Evolutionary conservation across 1,140 invertebrate genomes (phyloP).

Genomic region (Chrysoperla carnea): DNA sequence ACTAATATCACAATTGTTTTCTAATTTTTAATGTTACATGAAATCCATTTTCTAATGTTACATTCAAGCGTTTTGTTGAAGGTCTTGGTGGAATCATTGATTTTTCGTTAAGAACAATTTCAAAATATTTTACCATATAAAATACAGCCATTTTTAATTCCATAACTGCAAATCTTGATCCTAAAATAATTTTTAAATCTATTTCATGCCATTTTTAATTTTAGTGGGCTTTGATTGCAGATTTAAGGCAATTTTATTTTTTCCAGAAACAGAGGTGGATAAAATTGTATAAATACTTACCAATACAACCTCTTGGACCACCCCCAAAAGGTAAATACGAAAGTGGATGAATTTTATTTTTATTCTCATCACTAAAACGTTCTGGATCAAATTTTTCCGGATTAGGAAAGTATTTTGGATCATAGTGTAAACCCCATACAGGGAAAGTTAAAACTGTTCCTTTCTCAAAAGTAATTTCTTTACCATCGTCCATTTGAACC

Average conservation of each 20-base stretch:
- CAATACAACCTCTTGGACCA: constrained; percentile 24
- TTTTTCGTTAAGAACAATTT: constrained; percentile 4
- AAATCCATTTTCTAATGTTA: too few relatives aligned
- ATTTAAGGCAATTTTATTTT: too few relatives aligned
- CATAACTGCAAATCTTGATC: constrained; percentile 33
- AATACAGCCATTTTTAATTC: constrained; percentile 35
- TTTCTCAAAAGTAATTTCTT: constrained; percentile 11
- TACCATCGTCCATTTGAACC: constrained; percentile 11
- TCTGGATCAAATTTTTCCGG: constrained; percentile 34
- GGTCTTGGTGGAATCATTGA: constrained; percentile 10
- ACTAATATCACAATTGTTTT: too few relatives aligned
- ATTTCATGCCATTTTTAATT: too few relatives aligned
- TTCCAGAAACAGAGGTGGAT: too few relatives aligned
- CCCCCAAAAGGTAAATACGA: constrained; percentile 32
- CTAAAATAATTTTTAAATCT: too few relatives aligned
- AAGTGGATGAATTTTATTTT: constrained; percentile 12
- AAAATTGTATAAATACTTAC: constrained; percentile 7
- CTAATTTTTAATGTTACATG: too few relatives aligned
- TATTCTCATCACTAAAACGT: constrained; percentile 29
- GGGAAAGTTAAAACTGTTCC: constrained; percentile 22
- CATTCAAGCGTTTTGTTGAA: too few relatives aligned
- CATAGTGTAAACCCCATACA: constrained; percentile 27
- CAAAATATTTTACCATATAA: constrained; percentile 12
- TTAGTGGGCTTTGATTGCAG: too few relatives aligned
- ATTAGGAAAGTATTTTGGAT: constrained; percentile 27